Base-by-base conservation (phyloP, 1,140 invertebrate genomes). In the Hetaerina americana region DNA sequence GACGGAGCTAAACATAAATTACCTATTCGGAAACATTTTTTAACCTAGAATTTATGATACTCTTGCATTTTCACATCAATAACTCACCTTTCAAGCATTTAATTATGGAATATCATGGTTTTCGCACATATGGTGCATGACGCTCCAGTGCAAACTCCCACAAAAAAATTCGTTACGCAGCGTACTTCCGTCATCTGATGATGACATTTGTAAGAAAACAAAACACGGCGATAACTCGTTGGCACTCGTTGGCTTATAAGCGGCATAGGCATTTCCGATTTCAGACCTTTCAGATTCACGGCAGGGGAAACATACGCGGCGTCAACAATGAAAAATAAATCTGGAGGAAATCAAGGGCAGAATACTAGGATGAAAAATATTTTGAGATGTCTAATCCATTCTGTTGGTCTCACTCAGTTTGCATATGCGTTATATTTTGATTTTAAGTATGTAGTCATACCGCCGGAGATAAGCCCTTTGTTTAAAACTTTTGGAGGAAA, bases 371-470 rank as follows among this genome's bases (percentile, higher is more conserved):
- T 57, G 40, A 57, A 57, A 57, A 57, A 57, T 57, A 18, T 57
- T 57, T 2, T 86, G 75, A 81, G 84, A 74, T 81, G 84, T 29
- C 78, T 87, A 74, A 84, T 90, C 75, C 90, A 92, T 79, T 79
- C 86, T 24, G 78, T 88, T 74, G 86, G 86, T 8, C 85, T 85
- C 27, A 81, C 87, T 71, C 87, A 88, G 77, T 92, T 91, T 79
- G 82, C 82, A 70, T 91, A 87, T 80, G 85, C 87, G 25, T 87
- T 89, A 77, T 91, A 89, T 81, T 92, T 91, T 80, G 89, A 91
- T 81, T 89, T 85, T 77, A 82, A 76, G 70, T 87, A 87, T 77
- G 90, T 91, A 25, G 81, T 85, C 70, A 82, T 91, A 68, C 90
- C 90, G 12, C 71, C 74, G 24, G 79, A 78, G 74, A 81, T 84